Base-by-base conservation (phyloP, 2,888 invertebrate species). In the Coleophora deauratella region DNA sequence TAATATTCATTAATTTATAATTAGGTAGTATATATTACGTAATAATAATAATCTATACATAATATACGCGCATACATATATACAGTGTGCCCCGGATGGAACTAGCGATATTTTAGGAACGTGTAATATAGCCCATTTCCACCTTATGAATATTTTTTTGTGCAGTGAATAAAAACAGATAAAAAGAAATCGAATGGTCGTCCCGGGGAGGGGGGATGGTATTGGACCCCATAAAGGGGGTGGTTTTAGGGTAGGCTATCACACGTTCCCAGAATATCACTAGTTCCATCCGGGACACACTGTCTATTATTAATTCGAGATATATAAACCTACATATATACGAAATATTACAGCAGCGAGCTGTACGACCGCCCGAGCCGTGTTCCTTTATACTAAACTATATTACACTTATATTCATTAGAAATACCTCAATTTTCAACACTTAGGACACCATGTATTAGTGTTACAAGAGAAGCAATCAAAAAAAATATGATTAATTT, bases 371-470 rank as follows among this genome's bases (percentile, higher is more conserved):
- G 60, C 62, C 54, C 59, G 57, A 57, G 52, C 60, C 21, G 21
- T 48, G 42, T 52, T 54, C 49, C 48, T 47, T 62, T 58, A 56
- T 55, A 52, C 66, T 74, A 72, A 60, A 55, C 73, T 77, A 78
- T 64, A 72, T 73, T 76, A 77, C 74, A 76, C 62, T 71, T 71
- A 76, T 12, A 49, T n/a, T 56, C 54, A 31, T 72, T 76, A 76
- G 75, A 77, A n/a, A 79, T 76, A 75, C 63, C 64, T 67, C 56
- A 58, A 54, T 55, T 65, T 62, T 68, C 62, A 63, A 69, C 68
- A 66, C 66, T 62, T 64, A 61, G 58, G 57, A 61, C 58, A 62
- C 52, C 52, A 54, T 4, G 21, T n/a, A n/a, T 3, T 21, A 21
- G 51, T 54, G 57, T 54, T 60, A 60, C 56, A 48, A 50, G 42